Evolutionary conservation across 1,140 invertebrate species (phyloP), one percentile per base, ranked within the genome.

Genomic region (Drosophila virilis): DNA sequence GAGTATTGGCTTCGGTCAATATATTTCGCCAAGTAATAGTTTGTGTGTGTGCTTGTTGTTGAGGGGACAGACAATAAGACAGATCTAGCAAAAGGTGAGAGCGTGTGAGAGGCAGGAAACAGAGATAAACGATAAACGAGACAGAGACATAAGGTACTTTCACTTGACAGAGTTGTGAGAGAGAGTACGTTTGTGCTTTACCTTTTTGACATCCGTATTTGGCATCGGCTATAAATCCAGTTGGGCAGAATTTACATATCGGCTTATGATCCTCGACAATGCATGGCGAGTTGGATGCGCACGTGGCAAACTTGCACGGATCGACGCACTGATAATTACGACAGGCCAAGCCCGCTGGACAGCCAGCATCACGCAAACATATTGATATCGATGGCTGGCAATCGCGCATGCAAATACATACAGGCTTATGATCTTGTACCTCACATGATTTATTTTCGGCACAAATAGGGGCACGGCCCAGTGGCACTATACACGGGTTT

Each of bases 181-280:
- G 84, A 83, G 70, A 84, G 74, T 84, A 88, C 78, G 58, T 80
- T 66, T 84, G 84, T 89, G 64, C 62, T 91, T 91, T 98, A 98
- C 97, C 97, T 98, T 97, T 97, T 93, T 97, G 95, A 95, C 97
- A 98, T 96, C 97, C 97, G 94, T 96, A 96, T 95, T 96, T 96
- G 93, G 95, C 94, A 94, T 97, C 97, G 93, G 96, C 95, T 94
- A 95, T 95, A 94, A 96, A 97, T 94, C 97, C 97, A 93, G 94
- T 94, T 91, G 97, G 97, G 95, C 97, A 98, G 95, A 97, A 97
- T 95, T 97, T 97, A 96, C 97, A 98, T 92, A 97, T 95, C 77
- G 97, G 96, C 94, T 96, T 97, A 94, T 98, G 97, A 93, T 97
- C 96, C 95, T 97, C 96, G 80, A 97, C 97, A 93, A 95, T 96